Evolutionary conservation across 2,113 vertebrate species (phyloP), one percentile per base, ranked within the genome.

Genomic region (Fregetta grallaria): DNA sequence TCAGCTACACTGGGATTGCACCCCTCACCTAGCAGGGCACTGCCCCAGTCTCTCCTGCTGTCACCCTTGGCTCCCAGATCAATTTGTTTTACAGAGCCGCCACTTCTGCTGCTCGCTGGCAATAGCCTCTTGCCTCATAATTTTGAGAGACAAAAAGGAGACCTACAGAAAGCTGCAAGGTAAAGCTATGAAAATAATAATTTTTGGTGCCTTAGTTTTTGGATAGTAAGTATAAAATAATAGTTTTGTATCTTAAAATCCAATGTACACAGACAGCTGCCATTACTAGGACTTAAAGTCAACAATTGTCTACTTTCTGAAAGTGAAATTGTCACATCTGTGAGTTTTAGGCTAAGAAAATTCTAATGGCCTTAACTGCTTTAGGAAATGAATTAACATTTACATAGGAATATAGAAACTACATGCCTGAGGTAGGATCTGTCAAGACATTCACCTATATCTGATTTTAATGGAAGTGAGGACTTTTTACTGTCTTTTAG

Each of bases 1-100:
- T 14, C 34, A 20, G 32, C 10, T 50, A 3, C 0, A 0, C 15
- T 32, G 23, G 20, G 42, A 23, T 4, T 47, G 36, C 7, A 7
- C 15, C 30, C 9, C 26, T 34, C 34, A 27, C 7, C 27, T 22
- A 15, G 15, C 6, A 47, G 38, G 36, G 21, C n/a, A 27, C 12
- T 63, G 47, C 5, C 11, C 22, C 2, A 2, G 17, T 27, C 26
- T 66, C 27, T 34, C 34, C 34, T 34, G 27, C 29, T 13, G 17
- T 73, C 25, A 59, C 9, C 34, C 29, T 73, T 52, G 26, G 9
- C 20, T 81, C 8, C 34, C 55, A 68, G 32, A 17, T 70, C 36
- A 16, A 9, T 30, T 47, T 59, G 11, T 15, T 94, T n/a, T 30
- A 8, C 12, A 61, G 22, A 66, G 20, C 50, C 70, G 62, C 22